phyloP scores from a whole-genome alignment of 2,888 invertebrate genomes.

The Orthonychiurus folsomi region DNA sequence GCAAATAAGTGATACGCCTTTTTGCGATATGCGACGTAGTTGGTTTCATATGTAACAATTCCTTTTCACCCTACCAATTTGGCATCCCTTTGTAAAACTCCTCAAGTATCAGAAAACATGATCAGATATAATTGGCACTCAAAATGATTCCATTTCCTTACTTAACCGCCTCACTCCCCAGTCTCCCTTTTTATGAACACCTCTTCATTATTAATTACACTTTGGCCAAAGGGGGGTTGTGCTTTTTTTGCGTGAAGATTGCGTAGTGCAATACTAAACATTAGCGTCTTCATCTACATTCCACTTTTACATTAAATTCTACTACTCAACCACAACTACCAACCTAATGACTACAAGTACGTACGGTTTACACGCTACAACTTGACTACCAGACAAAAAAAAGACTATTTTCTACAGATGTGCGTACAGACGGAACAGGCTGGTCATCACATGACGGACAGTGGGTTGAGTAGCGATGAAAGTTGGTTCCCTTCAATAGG shows the following conservation, averaged over 20 bases:
- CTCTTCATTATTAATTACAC: neutral
- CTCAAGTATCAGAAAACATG: neutral
- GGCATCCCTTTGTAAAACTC: neutral
- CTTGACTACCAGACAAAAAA: too few relatives aligned
- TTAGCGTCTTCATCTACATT: too few relatives aligned
- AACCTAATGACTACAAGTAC: neutral
- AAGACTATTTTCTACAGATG: too few relatives aligned
- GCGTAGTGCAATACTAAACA: too few relatives aligned
- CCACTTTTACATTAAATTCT: too few relatives aligned
- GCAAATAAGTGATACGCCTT: neutral
- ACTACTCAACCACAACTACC: too few relatives aligned
- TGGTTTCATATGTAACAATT: neutral
- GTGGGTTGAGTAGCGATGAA: conserved; percentile 7
- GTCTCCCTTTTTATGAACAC: neutral
- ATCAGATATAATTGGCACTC: neutral
- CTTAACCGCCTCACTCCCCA: neutral
- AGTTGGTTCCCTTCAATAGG: conserved; percentile 22
- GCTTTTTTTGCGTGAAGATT: too few relatives aligned
- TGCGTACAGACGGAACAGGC: too few relatives aligned
- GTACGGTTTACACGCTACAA: too few relatives aligned
- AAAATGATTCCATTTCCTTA: neutral
- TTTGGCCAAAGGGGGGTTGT: too few relatives aligned
- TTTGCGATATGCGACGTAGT: neutral
- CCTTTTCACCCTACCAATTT: neutral
- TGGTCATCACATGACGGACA: conserved; percentile 23